phyloP scores from a whole-genome alignment of 2,888 invertebrate species.

The Caenorhabditis sp. region DNA sequence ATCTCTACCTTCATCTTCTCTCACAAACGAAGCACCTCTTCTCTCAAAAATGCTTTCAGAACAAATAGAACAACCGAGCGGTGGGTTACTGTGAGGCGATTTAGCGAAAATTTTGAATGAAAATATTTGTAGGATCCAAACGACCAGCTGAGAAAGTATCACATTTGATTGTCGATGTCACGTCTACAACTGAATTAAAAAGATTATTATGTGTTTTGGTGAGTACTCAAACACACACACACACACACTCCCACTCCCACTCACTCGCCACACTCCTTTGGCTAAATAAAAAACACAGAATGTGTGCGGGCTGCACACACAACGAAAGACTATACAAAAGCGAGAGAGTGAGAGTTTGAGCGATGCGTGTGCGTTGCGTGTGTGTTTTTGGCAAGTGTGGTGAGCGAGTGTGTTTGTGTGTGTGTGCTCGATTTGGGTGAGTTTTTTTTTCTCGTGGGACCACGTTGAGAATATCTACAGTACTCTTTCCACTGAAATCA shows the following conservation, averaged over 20 bases:
- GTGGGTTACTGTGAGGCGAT: not conserved
- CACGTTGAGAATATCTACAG: not conserved
- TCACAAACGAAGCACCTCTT: not conserved
- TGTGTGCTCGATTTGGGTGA: conserved; percentile 18
- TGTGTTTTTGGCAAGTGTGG: conserved; percentile 6
- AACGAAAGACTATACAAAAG: not conserved
- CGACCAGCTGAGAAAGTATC: conserved; percentile 12
- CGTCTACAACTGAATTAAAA: conserved; percentile 32
- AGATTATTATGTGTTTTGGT: conserved; percentile 35
- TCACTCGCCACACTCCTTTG: not conserved
- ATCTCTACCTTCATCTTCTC: not conserved
- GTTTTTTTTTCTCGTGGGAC: conserved; percentile 4
- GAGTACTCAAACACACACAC: conserved; percentile 5
- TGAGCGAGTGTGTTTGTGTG: conserved; percentile 3
- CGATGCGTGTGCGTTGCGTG: conserved; percentile 32
- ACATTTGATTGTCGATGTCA: conserved; percentile 40
- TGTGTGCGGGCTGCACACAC: conserved; percentile 1
- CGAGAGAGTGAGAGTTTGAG: conserved; percentile 26
- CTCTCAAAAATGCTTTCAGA: not conserved
- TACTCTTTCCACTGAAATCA: not conserved
- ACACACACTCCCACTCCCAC: not conserved
- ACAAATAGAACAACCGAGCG: not conserved
- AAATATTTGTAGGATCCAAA: conserved; percentile 13
- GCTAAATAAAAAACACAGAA: not conserved
- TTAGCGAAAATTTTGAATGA: conserved; percentile 4